Percentiles rank a stretch among this genome's conserved stretches.
These are phyloP conservation scores for Aleiodes sp. DNA, from an alignment of 1,140 invertebrate species.

Conservation along the genomic window DNA sequence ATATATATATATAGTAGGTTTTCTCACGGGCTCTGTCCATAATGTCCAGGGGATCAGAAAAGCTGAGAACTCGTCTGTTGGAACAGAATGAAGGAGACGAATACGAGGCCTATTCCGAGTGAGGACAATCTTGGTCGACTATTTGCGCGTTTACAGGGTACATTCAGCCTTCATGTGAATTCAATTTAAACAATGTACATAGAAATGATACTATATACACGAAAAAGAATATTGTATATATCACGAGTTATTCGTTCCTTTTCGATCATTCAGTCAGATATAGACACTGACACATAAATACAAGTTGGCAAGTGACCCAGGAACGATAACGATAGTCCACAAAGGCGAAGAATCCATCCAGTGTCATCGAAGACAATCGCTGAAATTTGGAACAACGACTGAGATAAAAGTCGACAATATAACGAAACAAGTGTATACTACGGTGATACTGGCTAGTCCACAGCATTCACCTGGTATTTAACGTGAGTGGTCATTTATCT, in stretches of 20 bases:
- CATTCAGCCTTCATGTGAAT: background rate
- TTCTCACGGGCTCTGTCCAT: background rate
- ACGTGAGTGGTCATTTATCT: background rate
- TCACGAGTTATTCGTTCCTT: background rate
- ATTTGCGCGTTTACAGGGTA: background rate
- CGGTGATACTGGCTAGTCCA: background rate
- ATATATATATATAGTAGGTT: background rate
- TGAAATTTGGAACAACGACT: slow-evolving; percentile 26
- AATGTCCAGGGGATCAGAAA: background rate
- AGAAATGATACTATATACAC: background rate
- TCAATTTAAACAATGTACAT: background rate
- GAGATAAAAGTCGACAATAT: slow-evolving; percentile 13
- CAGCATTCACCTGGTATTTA: background rate
- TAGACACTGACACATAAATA: background rate
- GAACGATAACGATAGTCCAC: slow-evolving; percentile 21
- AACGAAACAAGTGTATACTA: background rate
- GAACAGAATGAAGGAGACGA: background rate
- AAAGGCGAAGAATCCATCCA: slow-evolving; percentile 29
- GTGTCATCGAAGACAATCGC: slow-evolving; percentile 32
- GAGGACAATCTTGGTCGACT: slow-evolving; percentile 8
- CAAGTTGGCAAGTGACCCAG: slow-evolving; percentile 24
- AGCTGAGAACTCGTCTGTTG: background rate
- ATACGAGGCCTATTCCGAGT: background rate
- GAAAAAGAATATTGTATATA: background rate
- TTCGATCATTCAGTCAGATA: background rate